Evolutionary conservation across 2,888 invertebrate species (phyloP).

Genomic region (Sinotaia quadrata): DNA sequence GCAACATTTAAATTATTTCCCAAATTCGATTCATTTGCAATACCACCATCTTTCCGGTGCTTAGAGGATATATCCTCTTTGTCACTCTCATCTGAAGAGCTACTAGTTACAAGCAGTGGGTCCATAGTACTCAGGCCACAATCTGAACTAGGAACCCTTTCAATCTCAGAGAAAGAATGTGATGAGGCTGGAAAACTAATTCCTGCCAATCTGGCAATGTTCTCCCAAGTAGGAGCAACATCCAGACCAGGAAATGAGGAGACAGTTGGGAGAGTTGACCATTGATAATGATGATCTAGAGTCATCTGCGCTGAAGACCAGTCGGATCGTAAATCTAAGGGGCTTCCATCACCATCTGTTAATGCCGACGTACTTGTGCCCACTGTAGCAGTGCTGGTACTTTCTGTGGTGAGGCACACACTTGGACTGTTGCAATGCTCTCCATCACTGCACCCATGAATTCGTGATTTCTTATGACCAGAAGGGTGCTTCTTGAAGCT

Average conservation of each 20-base stretch:
- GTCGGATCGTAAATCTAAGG: too few relatives aligned
- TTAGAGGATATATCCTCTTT: not conserved
- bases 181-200: not conserved
- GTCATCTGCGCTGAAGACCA: too few relatives aligned
- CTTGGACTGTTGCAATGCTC: too few relatives aligned
- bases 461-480: slow-evolving; percentile 57
- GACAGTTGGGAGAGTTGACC: not conserved
- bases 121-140: slow-evolving; percentile 4
- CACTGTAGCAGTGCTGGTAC: too few relatives aligned
- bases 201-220: slow-evolving; percentile 11
- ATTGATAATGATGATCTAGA: not conserved
- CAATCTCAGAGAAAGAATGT: not conserved
- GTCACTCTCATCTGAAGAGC: slow-evolving; percentile 22
- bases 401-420: too few relatives aligned
- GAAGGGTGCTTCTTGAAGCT: slow-evolving; percentile 60
- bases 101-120: slow-evolving; percentile 9
- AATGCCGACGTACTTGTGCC: too few relatives aligned
- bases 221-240: slow-evolving; percentile 11
- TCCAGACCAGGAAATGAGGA: not conserved
- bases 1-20: slow-evolving; percentile 11
- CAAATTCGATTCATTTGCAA: not conserved
- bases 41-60: not conserved
- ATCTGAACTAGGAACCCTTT: not conserved
- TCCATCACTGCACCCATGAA: not conserved
- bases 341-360: too few relatives aligned